Evolutionary conservation across 1,140 invertebrate species (phyloP), one percentile per base, ranked within the genome.

Genomic region (Caenorhabditis tropicalis): DNA sequence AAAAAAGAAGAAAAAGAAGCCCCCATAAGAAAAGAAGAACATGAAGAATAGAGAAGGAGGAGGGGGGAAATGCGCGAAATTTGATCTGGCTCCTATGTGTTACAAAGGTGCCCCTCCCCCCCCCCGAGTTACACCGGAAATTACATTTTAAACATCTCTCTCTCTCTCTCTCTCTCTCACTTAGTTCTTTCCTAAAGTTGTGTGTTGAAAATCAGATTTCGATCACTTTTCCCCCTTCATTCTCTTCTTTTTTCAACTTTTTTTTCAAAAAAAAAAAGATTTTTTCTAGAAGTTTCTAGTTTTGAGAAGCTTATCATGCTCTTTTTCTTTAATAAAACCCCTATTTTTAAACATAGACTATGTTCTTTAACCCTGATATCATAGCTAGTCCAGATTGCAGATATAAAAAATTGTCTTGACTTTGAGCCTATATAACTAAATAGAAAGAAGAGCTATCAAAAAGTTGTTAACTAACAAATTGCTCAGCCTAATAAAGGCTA

Each of bases 81-180:
- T 74, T 74, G 65, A 74, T 74, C 65, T 74, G n/a, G 29, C 19
- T 10, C 36, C 10, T 46, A 19, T 74, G 33, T 74, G 27, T 43
- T 24, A 74, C 27, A 74, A 74, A 74, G 36, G 12, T n/a, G n/a
- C n/a, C n/a, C n/a, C n/a, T n/a, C n/a, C n/a, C n/a, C n/a, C n/a
- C n/a, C n/a, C n/a, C n/a, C 6, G n/a, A 74, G 36, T n/a, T 74
- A n/a, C n/a, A n/a, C 65, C 36, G 36, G 36, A 74, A 74, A 74
- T 74, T 43, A n/a, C 65, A 74, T 74, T 74, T 74, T 74, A 74
- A 74, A 74, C 19, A 36, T 65, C 31, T 7, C 29, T n/a, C 36
- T 10, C 24, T 65, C 12, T 36, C 31, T 7, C 16, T 36, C 31
- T 7, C 19, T 58, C 21, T 19, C 7, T 29, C 9, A n/a, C 49